Conservation (phyloP, 2,797 vertebrate genomes). For the Enteromius argenteus region DNA sequence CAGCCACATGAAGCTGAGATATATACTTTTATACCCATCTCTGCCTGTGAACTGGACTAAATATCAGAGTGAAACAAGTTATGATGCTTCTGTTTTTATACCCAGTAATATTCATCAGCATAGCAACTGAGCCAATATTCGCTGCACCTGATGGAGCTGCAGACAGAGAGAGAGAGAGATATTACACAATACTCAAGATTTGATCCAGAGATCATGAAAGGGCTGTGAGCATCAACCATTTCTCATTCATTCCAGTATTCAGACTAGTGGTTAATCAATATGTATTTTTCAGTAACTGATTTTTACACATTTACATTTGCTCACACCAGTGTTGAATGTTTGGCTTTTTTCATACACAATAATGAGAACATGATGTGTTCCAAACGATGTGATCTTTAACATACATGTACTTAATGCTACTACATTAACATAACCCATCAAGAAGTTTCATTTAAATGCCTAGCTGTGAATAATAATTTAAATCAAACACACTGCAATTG, state of each 20-base stretch:
- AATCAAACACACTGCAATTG: neutral
- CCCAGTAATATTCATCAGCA: neutral
- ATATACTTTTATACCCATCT: neutral
- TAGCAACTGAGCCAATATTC: neutral
- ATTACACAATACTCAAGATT: neutral
- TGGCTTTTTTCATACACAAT: neutral
- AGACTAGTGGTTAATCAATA: neutral
- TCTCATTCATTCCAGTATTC: neutral
- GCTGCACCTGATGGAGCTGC: neutral
- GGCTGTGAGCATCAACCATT: neutral
- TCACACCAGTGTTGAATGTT: neutral
- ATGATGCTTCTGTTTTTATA: neutral
- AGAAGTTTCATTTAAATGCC: conserved; percentile 24
- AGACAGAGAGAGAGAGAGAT: neutral
- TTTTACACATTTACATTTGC: conserved; percentile 3
- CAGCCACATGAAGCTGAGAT: neutral
- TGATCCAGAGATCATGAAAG: conserved; percentile 12
- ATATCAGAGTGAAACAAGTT: neutral
- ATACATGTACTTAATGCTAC: conserved; percentile 64
- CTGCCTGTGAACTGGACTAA: neutral
- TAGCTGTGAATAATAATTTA: neutral
- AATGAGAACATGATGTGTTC: conserved; percentile 8
- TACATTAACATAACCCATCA: conserved; percentile 30
- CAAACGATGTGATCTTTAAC: conserved; percentile 6
- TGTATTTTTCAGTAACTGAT: neutral